These are phyloP conservation scores for Mechanitis messenoides DNA, from an alignment of 2,888 invertebrate species.

Conservation along the genomic window DNA sequence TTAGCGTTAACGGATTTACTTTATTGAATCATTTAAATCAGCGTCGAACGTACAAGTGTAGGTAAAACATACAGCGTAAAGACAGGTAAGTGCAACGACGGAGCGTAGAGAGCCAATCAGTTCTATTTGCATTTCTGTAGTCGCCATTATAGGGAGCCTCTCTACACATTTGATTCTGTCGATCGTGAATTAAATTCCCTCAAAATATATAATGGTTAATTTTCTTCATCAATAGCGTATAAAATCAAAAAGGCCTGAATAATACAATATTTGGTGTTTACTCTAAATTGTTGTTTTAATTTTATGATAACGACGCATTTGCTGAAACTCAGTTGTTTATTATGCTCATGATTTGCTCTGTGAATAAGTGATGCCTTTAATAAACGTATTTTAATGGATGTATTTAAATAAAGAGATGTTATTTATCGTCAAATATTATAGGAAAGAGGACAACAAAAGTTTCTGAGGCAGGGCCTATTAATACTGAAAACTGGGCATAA, in stretches of 20 bases:
- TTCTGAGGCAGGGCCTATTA: slow-evolving; percentile 29
- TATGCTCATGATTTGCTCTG: slow-evolving; percentile 29
- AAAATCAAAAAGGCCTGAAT: slow-evolving; percentile 40
- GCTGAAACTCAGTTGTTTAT: slow-evolving; percentile 35
- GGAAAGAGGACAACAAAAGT: slow-evolving; percentile 28
- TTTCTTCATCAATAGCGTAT: slow-evolving; percentile 41
- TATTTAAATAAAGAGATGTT: slow-evolving; percentile 23
- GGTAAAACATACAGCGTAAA: slow-evolving; percentile 34
- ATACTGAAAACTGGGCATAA: slow-evolving; percentile 36
- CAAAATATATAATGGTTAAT: slow-evolving; percentile 42
- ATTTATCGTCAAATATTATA: slow-evolving; percentile 27
- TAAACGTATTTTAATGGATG: slow-evolving; percentile 20
- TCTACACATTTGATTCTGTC: slow-evolving; percentile 32
- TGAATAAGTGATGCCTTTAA: slow-evolving; percentile 29
- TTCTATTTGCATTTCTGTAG: slow-evolving; percentile 57
- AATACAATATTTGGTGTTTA: slow-evolving; percentile 43
- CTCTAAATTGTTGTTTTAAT: slow-evolving; percentile 46
- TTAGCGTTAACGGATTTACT: slow-evolving; percentile 30
- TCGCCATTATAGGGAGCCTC: slow-evolving; percentile 47
- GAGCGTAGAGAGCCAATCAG: slow-evolving; percentile 47
- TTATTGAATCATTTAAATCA: slow-evolving; percentile 28
- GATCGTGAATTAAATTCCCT: slow-evolving; percentile 45
- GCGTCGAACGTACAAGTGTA: slow-evolving; percentile 26
- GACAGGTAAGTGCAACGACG: slow-evolving; percentile 37
- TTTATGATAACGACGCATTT: slow-evolving; percentile 38